These are phyloP conservation scores for Leucoraja ocellata DNA, from an alignment of 2,797 vertebrate genomes.

Conservation along the genomic window DNA sequence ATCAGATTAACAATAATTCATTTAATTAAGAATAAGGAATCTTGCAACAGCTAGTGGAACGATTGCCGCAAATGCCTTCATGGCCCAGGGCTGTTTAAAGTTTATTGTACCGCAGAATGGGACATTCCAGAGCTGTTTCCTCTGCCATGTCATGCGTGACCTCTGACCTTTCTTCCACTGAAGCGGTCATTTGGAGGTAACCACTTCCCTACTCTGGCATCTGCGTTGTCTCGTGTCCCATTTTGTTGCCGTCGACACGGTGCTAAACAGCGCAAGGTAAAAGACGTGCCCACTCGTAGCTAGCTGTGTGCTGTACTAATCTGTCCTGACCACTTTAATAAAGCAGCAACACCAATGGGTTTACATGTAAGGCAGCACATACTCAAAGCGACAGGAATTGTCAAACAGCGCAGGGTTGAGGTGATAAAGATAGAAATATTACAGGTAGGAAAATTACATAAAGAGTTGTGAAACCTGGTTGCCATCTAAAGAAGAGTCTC, in stretches of 20 bases:
- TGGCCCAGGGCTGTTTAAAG: not conserved
- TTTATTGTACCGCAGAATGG: slow-evolving; percentile 14
- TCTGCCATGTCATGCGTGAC: slow-evolving; percentile 7
- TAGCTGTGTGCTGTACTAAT: not conserved
- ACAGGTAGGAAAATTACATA: not conserved
- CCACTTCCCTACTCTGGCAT: slow-evolving; percentile 7
- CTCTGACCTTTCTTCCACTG: not conserved
- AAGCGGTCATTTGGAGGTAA: not conserved
- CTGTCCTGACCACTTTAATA: not conserved
- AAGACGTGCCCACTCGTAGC: no score
- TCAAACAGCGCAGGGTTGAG: not conserved
- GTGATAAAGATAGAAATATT: not conserved
- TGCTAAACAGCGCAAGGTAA: not conserved
- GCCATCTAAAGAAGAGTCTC: no score
- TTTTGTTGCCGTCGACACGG: slow-evolving; percentile 1
- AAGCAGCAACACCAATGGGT: not conserved
- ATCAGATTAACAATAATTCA: not conserved
- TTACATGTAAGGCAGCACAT: not conserved
- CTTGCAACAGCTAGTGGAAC: not conserved
- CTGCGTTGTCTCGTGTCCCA: slow-evolving; percentile 30
- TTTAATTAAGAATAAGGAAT: not conserved
- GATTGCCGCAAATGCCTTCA: not conserved
- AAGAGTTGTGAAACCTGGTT: not conserved
- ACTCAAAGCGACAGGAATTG: no score
- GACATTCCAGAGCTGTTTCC: slow-evolving; percentile 23